A percentile compares a stretch with the other conserved stretches of the same genome.
Conservation (phyloP, 1,140 invertebrate genomes). For the Asobara japonica region DNA sequence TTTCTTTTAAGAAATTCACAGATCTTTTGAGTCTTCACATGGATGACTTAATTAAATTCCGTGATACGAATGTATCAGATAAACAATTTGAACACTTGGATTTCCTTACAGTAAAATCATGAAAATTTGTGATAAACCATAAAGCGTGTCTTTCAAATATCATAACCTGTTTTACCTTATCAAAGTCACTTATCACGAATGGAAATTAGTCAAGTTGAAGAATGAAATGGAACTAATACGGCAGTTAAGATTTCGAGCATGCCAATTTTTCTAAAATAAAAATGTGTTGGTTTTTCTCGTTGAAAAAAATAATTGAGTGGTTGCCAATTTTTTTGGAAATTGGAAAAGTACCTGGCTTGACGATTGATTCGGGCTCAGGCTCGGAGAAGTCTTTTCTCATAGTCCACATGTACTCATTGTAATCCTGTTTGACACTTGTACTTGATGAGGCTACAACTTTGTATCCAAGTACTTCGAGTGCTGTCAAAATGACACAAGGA, state of each 20-base stretch:
- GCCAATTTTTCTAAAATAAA: slow-evolving; percentile 28
- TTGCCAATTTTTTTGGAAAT: slow-evolving; percentile 12
- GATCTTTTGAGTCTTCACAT: too few relatives aligned
- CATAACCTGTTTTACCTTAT: neutral
- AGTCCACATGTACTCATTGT: slow-evolving; percentile 92
- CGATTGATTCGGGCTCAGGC: slow-evolving; percentile 71
- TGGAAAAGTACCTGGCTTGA: slow-evolving; percentile 54
- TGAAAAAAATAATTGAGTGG: neutral
- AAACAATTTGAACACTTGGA: too few relatives aligned
- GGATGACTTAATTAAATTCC: too few relatives aligned
- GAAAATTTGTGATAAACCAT: neutral
- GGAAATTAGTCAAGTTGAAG: neutral
- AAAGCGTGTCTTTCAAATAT: slow-evolving; percentile 32
- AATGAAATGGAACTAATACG: slow-evolving; percentile 27
- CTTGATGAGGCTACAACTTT: slow-evolving; percentile 87
- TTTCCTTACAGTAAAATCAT: too few relatives aligned
- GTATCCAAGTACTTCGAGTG: slow-evolving; percentile 85
- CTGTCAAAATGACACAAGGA: slow-evolving; percentile 86
- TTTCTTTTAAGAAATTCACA: neutral
- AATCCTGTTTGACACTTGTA: slow-evolving; percentile 84
- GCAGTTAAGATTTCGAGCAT: slow-evolving; percentile 11
- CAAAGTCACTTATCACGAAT: neutral
- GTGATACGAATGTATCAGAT: too few relatives aligned
- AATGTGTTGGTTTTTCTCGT: neutral
- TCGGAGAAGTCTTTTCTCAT: slow-evolving; percentile 88